Conservation (phyloP, 2,888 invertebrate species). For the Allacma fusca region DNA sequence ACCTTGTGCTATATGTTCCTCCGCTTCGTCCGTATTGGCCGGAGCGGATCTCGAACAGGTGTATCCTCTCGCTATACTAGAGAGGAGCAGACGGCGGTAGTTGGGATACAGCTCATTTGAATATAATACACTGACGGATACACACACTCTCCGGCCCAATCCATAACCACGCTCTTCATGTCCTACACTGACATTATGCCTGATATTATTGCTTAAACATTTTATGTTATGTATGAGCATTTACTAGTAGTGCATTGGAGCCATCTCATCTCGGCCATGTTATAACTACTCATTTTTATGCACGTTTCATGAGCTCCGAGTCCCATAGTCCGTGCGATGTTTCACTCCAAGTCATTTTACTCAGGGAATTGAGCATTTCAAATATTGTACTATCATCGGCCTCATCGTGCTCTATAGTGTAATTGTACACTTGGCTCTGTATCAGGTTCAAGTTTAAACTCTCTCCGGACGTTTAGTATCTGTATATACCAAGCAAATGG, state of each 20-base stretch:
- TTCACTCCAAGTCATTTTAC: background rate
- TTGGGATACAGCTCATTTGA: constrained; percentile 16
- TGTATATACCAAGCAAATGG: no score
- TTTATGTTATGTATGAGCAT: background rate
- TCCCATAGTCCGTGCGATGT: background rate
- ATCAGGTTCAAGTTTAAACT: constrained; percentile 5
- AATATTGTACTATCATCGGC: constrained; percentile 5
- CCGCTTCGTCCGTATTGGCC: constrained; percentile 33
- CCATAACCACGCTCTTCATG: background rate
- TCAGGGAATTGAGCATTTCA: background rate
- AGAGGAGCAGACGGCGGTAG: background rate
- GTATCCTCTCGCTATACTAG: constrained; percentile 17
- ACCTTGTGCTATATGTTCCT: constrained; percentile 50
- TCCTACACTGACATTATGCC: background rate
- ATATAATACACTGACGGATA: no score
- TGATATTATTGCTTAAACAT: background rate
- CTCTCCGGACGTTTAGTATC: no score
- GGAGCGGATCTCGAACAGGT: constrained; percentile 31
- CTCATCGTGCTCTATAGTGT: background rate
- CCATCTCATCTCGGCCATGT: no score
- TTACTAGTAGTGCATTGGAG: no score
- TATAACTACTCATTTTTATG: background rate
- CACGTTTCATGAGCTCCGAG: no score
- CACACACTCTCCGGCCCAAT: background rate
- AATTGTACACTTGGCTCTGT: background rate